Percentiles rank a stretch among this genome's conserved stretches.
Evolutionary conservation across 2,113 vertebrate genomes (phyloP).

Genomic region (Nerophis lumbriciformis): DNA sequence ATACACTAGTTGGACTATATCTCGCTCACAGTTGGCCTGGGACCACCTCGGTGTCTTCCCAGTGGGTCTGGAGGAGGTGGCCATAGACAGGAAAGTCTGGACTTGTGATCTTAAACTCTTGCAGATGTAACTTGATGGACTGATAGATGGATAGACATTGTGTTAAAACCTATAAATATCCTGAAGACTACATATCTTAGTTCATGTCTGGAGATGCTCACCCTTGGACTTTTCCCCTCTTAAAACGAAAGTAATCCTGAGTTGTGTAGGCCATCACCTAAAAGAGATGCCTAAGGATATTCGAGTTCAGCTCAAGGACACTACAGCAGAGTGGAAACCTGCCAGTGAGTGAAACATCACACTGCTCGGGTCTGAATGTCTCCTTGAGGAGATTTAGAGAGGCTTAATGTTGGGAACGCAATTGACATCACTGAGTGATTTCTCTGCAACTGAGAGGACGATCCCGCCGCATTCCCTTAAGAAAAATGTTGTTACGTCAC

Average conservation of each 20-base stretch:
- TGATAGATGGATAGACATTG: no score
- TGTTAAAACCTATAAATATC: no score
- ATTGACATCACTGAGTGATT: not conserved
- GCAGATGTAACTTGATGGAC: no score
- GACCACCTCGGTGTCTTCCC: no score
- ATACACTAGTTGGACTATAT: no score
- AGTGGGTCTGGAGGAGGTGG: no score
- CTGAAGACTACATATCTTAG: no score
- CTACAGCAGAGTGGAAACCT: not conserved
- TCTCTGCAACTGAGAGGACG: not conserved
- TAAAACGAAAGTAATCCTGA: not conserved
- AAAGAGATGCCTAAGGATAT: slow-evolving; percentile 5
- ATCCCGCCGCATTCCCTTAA: not conserved
- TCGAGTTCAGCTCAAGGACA: slow-evolving; percentile 17
- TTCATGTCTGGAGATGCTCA: no score
- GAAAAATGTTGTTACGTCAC: not conserved
- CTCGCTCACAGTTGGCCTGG: no score
- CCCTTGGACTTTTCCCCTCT: not conserved
- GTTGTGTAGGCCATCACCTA: slow-evolving; percentile 7
- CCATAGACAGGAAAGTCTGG: no score
- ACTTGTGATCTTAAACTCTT: no score
- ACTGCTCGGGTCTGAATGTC: not conserved
- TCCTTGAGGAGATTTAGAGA: not conserved
- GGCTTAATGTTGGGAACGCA: not conserved
- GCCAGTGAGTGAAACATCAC: not conserved